Evolutionary conservation across 2,797 vertebrate species (phyloP), one percentile per base, ranked within the genome.

Genomic region (Zenarchopterus dispar): DNA sequence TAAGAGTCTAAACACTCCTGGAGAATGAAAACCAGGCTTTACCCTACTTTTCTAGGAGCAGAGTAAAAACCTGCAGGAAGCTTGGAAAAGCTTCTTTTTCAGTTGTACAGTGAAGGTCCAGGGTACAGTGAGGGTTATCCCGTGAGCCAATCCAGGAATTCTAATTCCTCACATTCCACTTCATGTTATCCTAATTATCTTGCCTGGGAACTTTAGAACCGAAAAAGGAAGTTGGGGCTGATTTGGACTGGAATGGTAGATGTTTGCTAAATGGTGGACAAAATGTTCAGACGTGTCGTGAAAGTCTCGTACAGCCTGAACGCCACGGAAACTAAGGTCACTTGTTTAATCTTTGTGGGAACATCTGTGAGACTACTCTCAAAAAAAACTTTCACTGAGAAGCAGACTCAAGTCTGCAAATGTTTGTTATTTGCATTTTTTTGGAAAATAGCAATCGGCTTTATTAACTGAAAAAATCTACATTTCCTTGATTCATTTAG

Each of bases 271-370:
- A 44, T 66, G 47, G 41, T 57, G 44, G 56, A 56, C 46, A 9
- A 44, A 62, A 60, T 0, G 1, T 66, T 65, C n/a, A 73, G 54
- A 69, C n/a, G 65, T 71, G 78, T 74, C 21, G 49, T 75, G 63
- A 82, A 82, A 17, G 41, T 62, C 47, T 28, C 26, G 77, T 49
- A 19, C 49, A 49, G 62, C 16, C 45, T 45, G 39, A 64, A 66
- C 55, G 28, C 33, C 24, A 23, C 43, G 63, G 67, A 57, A 72
- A 51, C 67, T 77, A 23, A 75, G 67, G 19, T 33, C 57, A 33
- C 55, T 39, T 36, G 46, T 70, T 56, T 88, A 79, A 89, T 86
- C 81, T 80, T 23, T 80, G 82, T 88, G 85, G 73, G 52, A 54
- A 54, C 13, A 21, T 24, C 33, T 42, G 19, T 41, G 33, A 15